Evolutionary conservation across 2,888 invertebrate species (phyloP), one percentile per base, ranked within the genome.

Genomic region (Eupithecia subfuscata): DNA sequence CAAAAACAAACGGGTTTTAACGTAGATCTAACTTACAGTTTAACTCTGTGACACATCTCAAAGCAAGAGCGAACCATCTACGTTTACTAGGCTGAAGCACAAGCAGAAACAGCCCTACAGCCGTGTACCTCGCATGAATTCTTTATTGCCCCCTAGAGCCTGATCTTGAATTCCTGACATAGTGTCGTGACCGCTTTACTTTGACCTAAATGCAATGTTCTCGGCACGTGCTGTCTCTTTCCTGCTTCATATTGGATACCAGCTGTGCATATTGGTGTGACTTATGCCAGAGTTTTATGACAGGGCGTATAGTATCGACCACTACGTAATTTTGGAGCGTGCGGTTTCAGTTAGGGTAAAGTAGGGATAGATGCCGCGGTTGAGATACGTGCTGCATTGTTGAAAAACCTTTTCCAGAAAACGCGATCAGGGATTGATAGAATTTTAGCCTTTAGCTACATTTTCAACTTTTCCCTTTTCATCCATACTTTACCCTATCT

Each of bases 141-240:
- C 77, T 77, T 77, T 77, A 77, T 75, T 52, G 63, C 70, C 75
- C 77, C 77, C 73, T 34, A 37, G 77, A 75, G 77, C 75, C 73
- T 77, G 77, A 75, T 77, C 77, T 77, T 77, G 77, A 75, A 77
- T 77, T 77, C 77, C 73, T 77, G 77, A 75, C 77, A 75, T 75
- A 77, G 70, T 77, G 74, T 72, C 77, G 77, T 77, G 77, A 34
- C 77, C 77, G 77, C 75, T 63, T 77, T 77, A 77, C 75, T 77
- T 75, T 77, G 77, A 77, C 77, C 77, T 67, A 71, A 77, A 77
- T 77, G 77, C 73, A 73, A 70, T 70, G 73, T 22, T 52, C 65
- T 34, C 37, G 48, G 67, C 73, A 71, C 70, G 56, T 75, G 68
- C 43, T 69, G 60, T 74, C 69, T 65, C 67, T 72, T 67, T 72